Evolutionary conservation across 2,888 invertebrate species (phyloP).

Genomic region (Xestia rhomboidea): DNA sequence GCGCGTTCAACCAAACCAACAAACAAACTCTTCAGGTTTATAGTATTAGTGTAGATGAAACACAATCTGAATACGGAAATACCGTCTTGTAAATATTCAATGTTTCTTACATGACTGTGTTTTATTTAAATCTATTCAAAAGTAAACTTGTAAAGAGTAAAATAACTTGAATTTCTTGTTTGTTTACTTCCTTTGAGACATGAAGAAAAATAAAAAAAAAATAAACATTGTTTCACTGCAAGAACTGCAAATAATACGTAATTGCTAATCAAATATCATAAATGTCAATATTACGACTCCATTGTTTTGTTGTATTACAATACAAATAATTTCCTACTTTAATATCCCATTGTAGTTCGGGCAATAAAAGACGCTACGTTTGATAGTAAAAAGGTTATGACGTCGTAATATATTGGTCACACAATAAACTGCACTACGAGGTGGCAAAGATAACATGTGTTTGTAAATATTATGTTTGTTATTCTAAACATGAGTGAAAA

Average conservation of each 20-base stretch:
- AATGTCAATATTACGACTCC: constrained; percentile 34
- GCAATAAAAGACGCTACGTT: constrained; percentile 35
- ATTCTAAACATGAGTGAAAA: neutral
- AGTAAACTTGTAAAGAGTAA: constrained; percentile 8
- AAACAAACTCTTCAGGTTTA: too few relatives aligned
- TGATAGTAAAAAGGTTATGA: constrained; percentile 14
- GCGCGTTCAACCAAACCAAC: too few relatives aligned
- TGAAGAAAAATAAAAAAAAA: neutral
- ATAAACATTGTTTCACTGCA: neutral
- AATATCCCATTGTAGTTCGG: constrained; percentile 46
- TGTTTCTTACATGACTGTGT: neutral
- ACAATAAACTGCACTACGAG: constrained; percentile 16
- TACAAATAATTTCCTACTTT: constrained; percentile 35
- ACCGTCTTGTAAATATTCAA: neutral
- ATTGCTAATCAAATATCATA: constrained; percentile 9
- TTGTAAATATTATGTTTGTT: constrained; percentile 1
- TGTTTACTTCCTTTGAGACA: constrained; percentile 1
- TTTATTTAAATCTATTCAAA: constrained; percentile 16
- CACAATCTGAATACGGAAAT: constrained; percentile 16
- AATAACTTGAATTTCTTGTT: constrained; percentile 11
- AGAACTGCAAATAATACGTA: neutral
- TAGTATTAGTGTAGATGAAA: neutral
- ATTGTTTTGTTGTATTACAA: constrained; percentile 53
- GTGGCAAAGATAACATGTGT: constrained; percentile 5
- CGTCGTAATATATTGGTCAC: constrained; percentile 10